Percentiles rank a stretch among this genome's conserved stretches.
Evolutionary conservation across 2,113 vertebrate species (phyloP).

Genomic region (Penelope pileata): DNA sequence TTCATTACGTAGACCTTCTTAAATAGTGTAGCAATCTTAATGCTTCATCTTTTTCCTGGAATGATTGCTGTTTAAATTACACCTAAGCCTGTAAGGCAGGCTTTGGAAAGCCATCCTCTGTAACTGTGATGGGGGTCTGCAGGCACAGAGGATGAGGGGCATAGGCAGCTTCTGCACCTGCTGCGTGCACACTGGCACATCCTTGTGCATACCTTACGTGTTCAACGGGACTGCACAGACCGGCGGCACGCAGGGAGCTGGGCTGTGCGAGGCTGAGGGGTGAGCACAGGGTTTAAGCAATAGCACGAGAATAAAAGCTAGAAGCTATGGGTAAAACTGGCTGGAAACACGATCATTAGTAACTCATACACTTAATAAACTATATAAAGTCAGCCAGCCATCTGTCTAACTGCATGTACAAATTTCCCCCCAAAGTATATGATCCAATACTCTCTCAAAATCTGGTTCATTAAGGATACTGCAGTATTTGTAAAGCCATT

Average conservation of each 20-base stretch:
- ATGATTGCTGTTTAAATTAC: not conserved
- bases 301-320: not conserved
- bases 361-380: not conserved
- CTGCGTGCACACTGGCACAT: rapidly evolving
- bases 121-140: not conserved
- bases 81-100: not conserved
- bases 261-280: not conserved
- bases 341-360: not conserved
- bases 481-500: not conserved
- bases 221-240: not conserved
- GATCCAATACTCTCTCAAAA: not conserved
- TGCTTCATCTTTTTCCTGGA: not conserved
- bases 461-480: not conserved
- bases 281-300: not conserved
- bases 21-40: not conserved
- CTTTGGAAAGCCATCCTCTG: not conserved
- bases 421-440: not conserved
- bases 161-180: not conserved
- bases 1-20: not conserved
- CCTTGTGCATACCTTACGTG: not conserved
- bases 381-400: not conserved
- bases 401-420: not conserved
- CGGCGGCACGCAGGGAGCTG: not conserved
- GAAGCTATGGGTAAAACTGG: not conserved
- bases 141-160: not conserved